These are phyloP conservation scores for Pilophorus perplexus DNA, from an alignment of 2,888 invertebrate genomes.

Conservation along the genomic window DNA sequence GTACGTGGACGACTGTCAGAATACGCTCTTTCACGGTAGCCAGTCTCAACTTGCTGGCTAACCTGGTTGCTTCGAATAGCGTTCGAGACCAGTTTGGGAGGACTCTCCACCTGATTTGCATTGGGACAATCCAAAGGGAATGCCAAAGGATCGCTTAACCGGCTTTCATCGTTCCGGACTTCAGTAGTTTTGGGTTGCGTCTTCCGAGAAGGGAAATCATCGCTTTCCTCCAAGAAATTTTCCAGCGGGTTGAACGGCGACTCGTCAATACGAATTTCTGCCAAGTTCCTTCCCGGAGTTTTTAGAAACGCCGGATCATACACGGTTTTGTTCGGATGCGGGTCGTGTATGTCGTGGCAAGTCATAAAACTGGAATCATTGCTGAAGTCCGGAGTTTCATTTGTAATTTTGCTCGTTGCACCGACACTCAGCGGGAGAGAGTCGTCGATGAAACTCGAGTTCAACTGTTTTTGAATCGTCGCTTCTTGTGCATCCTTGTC, in stretches of 20 bases:
- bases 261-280: constrained; percentile 26
- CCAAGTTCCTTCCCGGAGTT: constrained; percentile 43
- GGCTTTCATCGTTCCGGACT: not conserved
- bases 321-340: constrained; percentile 23
- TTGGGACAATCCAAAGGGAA: not conserved
- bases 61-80: not conserved
- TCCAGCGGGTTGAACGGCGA: constrained; percentile 40
- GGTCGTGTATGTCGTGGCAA: constrained; percentile 38
- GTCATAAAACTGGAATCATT: constrained; percentile 44
- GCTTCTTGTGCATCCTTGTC: not conserved
- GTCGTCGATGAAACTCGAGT: constrained; percentile 25
- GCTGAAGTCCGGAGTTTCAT: constrained; percentile 20
- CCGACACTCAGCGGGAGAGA: not conserved
- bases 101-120: too few species aligned
- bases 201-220: constrained; percentile 12
- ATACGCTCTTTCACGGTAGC: too few species aligned
- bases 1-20: too few species aligned
- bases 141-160: not conserved
- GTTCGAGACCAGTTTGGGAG: not conserved
- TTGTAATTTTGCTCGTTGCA: constrained; percentile 1
- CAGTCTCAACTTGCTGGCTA: too few species aligned
- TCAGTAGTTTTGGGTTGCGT: not conserved
- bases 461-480: constrained; percentile 22
- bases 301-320: constrained; percentile 36
- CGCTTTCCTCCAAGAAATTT: constrained; percentile 13